Percentiles rank a stretch among this genome's conserved stretches.
phyloP scores from a whole-genome alignment of 2,113 vertebrate genomes.

The Cottus gobio region DNA sequence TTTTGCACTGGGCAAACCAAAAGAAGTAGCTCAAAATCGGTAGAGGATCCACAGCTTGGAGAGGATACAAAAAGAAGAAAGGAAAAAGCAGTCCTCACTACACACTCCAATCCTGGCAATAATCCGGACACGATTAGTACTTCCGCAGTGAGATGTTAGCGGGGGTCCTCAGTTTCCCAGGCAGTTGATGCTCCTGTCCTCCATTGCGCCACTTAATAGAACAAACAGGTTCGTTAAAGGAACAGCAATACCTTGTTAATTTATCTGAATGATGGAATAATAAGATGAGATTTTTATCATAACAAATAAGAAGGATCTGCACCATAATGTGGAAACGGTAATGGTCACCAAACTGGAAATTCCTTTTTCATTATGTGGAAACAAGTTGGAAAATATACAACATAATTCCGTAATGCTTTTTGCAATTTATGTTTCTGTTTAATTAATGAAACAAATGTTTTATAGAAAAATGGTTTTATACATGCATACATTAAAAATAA shows the following conservation, averaged over 20 bases:
- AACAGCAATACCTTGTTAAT: not conserved
- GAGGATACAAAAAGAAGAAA: not conserved
- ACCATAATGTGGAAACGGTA: conserved; percentile 1
- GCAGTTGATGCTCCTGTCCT: conserved; percentile 18
- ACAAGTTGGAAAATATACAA: conserved; percentile 5
- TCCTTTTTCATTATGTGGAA: conserved; percentile 4
- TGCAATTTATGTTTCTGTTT: not conserved
- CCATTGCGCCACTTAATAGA: conserved; percentile 32
- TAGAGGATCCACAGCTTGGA: conserved; percentile 3
- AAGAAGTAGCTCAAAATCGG: not conserved
- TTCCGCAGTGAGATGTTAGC: conserved; percentile 45
- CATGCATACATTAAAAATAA: too few species aligned
- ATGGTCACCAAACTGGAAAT: conserved; percentile 21
- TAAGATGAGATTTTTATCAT: conserved; percentile 22
- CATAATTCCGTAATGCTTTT: not conserved
- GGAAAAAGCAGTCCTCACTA: not conserved
- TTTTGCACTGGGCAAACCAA: conserved; percentile 8
- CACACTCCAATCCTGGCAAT: conserved; percentile 41
- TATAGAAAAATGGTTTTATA: not conserved
- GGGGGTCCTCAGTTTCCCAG: conserved; percentile 42
- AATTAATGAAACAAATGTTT: not conserved
- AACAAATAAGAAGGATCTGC: conserved; percentile 45
- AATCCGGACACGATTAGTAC: conserved; percentile 61
- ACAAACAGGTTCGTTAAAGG: conserved; percentile 42
- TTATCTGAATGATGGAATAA: not conserved